Base-by-base conservation (phyloP, 1,140 invertebrate genomes). In the Drosophila truncata region DNA sequence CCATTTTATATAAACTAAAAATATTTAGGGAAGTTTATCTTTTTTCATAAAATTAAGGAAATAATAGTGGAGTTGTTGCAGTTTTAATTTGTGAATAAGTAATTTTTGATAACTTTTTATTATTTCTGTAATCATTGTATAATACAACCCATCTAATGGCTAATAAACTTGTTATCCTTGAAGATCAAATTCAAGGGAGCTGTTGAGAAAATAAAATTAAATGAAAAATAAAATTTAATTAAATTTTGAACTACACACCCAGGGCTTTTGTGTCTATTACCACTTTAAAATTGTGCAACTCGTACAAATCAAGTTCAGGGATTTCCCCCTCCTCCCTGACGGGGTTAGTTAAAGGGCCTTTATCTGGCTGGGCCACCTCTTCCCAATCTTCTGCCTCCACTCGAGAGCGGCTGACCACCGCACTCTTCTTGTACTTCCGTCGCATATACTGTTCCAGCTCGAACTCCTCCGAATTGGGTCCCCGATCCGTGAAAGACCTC, bases 211-310 rank as follows among this genome's bases (percentile, higher is more conserved):
- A 8, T 11, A 7, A 6, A 57, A 13, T 20, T 14, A 50, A 4
- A 10, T 9, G 20, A 10, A 9, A 7, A 46, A 1, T 1, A n/a
- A 23, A 27, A 33, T 35, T 11, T 31, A 18, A 31, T 20, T 0
- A 23, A 0, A 8, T 37, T 13, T 37, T 4, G 25, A n/a, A 6
- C 7, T 39, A 59, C 84, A 66, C 23, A 86, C 83, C 14, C 33
- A 86, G 8, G 9, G 42, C 55, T 3, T 16, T 49, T 2, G 49
- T 11, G 55, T 86, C 63, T 8, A 86, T 3, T 0, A 33, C 13
- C 5, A 77, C 37, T 4, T 73, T 29, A 29, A 83, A 88, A 33
- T 80, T 50, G 20, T 82, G 54, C n/a, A 86, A 35, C 18, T 52
- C 50, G 25, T 52, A 58, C 2, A 87, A 39, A 55, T 85, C 37